These are phyloP conservation scores for Notiomystis cincta DNA, from an alignment of 2,113 vertebrate genomes.

Conservation along the genomic window DNA sequence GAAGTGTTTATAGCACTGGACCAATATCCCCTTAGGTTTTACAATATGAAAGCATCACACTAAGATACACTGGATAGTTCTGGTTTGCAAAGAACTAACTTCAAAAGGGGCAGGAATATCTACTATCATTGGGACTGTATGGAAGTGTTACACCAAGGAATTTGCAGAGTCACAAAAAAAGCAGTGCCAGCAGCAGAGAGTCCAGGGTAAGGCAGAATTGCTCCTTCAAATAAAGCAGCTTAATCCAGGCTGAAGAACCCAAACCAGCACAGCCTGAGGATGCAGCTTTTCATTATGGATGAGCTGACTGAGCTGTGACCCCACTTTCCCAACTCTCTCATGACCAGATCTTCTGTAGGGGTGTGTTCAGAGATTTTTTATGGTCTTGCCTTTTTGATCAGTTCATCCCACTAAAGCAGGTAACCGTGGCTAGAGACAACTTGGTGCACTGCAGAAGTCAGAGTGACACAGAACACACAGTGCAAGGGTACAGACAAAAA, in stretches of 20 bases:
- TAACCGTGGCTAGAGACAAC: neutral
- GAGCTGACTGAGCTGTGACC: neutral
- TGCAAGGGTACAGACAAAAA: neutral
- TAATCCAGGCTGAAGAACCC: neutral
- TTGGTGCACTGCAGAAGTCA: neutral
- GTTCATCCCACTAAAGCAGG: neutral
- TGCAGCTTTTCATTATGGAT: neutral
- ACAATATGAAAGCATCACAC: neutral
- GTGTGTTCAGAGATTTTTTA: accelerated
- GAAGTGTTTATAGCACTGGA: neutral
- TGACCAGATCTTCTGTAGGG: neutral
- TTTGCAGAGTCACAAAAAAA: neutral
- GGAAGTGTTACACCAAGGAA: neutral
- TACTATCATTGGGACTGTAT: neutral
- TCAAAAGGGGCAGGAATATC: neutral
- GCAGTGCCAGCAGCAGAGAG: neutral
- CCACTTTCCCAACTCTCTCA: neutral
- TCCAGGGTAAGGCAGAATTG: neutral
- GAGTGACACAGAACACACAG: neutral
- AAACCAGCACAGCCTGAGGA: neutral
- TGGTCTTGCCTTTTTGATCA: neutral
- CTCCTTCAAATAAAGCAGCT: neutral
- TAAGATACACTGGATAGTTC: neutral
- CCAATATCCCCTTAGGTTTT: neutral
- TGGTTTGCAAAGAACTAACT: neutral